Evolutionary conservation across 2,888 invertebrate species (phyloP).

Genomic region (Mystacides longicornis): DNA sequence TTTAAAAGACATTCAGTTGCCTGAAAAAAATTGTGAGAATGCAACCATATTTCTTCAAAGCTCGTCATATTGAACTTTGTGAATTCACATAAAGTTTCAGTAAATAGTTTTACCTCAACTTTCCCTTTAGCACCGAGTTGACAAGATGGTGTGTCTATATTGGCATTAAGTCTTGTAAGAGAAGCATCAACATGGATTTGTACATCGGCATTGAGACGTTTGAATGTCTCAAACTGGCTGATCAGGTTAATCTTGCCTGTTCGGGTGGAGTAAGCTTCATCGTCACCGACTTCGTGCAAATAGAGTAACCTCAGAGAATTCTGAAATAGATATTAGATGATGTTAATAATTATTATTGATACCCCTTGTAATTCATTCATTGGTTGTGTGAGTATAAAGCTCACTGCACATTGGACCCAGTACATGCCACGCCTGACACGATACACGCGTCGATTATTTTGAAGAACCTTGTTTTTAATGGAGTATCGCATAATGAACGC

Average conservation of each 20-base stretch:
- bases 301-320: constrained; percentile 42
- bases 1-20: too few relatives aligned
- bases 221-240: constrained; percentile 40
- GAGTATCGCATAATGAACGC: too few relatives aligned
- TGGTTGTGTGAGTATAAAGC: too few relatives aligned
- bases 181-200: constrained; percentile 39
- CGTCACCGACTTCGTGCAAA: constrained; percentile 40
- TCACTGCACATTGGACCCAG: too few relatives aligned
- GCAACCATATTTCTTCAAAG: too few relatives aligned
- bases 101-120: constrained; percentile 35
- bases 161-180: constrained; percentile 41
- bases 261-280: constrained; percentile 41
- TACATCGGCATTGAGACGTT: constrained; percentile 36
- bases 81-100: neutral
- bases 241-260: constrained; percentile 37
- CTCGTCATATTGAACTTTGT: neutral
- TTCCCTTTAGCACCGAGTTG: constrained; percentile 39
- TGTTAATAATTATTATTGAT: neutral
- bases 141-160: constrained; percentile 43
- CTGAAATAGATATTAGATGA: constrained; percentile 29
- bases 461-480: too few relatives aligned
- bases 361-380: too few relatives aligned
- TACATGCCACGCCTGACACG: too few relatives aligned
- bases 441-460: too few relatives aligned
- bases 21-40: too few relatives aligned